Evolutionary conservation across 2,888 invertebrate species (phyloP).

Genomic region (Drosophila paranaensis): DNA sequence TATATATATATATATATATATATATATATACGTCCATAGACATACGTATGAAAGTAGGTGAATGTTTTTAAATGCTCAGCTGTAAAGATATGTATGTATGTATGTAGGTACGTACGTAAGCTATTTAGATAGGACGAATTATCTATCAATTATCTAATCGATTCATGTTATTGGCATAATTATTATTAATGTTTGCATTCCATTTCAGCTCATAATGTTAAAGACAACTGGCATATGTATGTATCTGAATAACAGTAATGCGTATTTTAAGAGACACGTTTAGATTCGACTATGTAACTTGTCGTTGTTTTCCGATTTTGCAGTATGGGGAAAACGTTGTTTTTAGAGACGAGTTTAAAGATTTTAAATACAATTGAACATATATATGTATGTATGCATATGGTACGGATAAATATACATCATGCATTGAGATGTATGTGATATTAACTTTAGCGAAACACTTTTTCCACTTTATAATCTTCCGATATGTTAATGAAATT

Average conservation of each 20-base stretch:
- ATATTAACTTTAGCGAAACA: not conserved
- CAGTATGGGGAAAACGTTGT: not conserved
- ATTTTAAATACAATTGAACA: conserved; percentile 1
- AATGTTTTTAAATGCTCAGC: conserved; percentile 12
- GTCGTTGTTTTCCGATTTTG: not conserved
- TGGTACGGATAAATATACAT: conserved; percentile 11
- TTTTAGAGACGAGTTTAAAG: not conserved
- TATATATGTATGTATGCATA: conserved; percentile 31
- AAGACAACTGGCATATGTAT: not conserved
- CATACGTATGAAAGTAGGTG: conserved; percentile 5
- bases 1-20: not conserved
- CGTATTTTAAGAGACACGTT: not conserved
- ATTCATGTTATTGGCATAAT: conserved; percentile 12
- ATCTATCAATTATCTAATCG: conserved; percentile 12
- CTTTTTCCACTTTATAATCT: not conserved
- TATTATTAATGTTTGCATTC: conserved; percentile 6
- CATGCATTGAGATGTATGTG: not conserved
- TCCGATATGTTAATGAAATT: conserved; percentile 1
- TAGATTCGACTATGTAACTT: not conserved
- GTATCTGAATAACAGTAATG: not conserved
- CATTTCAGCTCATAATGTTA: not conserved
- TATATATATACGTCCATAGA: not conserved
- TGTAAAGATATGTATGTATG: conserved; percentile 5
- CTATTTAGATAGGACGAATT: conserved; percentile 11
- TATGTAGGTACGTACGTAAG: conserved; percentile 2